Conservation (phyloP, 2,888 invertebrate genomes). For the Sesia apiformis region DNA sequence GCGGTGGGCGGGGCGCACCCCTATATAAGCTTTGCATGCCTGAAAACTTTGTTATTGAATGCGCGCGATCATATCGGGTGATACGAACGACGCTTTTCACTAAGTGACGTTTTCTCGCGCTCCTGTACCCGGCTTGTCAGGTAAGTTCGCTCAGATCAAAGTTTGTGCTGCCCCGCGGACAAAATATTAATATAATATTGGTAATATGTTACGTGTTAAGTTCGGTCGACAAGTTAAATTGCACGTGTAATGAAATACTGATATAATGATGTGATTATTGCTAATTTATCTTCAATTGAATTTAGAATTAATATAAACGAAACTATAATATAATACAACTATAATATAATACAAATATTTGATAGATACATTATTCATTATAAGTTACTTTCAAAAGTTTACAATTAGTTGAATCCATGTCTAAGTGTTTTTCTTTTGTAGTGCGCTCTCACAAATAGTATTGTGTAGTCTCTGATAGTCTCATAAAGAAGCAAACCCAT, state of each 20-base stretch:
- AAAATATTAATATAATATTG: conserved; percentile 2
- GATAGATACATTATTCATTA: no score
- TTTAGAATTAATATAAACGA: no score
- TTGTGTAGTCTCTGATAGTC: no score
- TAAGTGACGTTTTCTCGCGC: conserved; percentile 18
- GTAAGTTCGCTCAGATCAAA: conserved; percentile 16
- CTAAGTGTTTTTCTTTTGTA: no score
- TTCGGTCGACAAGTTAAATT: background rate
- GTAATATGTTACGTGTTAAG: background rate
- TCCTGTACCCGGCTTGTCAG: conserved; percentile 15
- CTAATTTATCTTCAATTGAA: no score
- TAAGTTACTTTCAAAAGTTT: no score
- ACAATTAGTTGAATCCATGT: no score
- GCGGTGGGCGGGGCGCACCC: conserved; percentile 55
- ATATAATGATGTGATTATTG: no score
- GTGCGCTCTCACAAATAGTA: no score
- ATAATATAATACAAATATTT: no score
- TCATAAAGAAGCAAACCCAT: no score
- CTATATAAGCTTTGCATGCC: conserved; percentile 62
- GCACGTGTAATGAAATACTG: background rate
- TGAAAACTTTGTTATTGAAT: conserved; percentile 62
- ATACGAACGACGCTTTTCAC: background rate
- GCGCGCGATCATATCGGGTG: conserved; percentile 45
- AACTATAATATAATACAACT: no score
- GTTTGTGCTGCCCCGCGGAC: background rate